A percentile compares a stretch with the other conserved stretches of the same genome.
Evolutionary conservation across 2,888 invertebrate genomes (phyloP).

Genomic region (Craniophora ligustri): DNA sequence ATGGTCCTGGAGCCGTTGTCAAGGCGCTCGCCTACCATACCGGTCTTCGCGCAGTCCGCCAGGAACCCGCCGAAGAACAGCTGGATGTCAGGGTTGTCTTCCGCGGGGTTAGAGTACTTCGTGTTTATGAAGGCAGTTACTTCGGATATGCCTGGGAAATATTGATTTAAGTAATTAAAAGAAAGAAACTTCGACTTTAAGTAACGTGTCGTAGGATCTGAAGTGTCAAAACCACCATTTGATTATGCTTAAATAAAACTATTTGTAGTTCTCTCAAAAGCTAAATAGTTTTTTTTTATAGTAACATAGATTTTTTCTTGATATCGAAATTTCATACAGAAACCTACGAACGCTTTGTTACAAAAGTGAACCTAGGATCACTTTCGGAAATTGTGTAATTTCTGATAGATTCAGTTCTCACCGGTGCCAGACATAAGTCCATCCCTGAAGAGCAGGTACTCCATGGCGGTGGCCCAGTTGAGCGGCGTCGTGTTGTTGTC

Average conservation of each 20-base stretch:
- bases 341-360: no score
- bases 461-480: constrained; percentile 98
- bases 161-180: not conserved
- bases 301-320: no score
- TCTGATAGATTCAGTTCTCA: no score
- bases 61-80: constrained; percentile 96
- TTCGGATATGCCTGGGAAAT: constrained; percentile 91
- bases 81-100: constrained; percentile 95
- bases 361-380: not conserved
- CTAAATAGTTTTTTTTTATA: no score
- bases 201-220: no score
- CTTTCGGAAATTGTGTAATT: not conserved
- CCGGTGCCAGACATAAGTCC: constrained; percentile 97
- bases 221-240: no score
- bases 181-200: not conserved
- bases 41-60: constrained; percentile 95
- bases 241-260: no score
- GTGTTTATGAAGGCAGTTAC: constrained; percentile 95
- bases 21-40: constrained; percentile 94
- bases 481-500: constrained; percentile 95
- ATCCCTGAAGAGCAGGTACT: constrained; percentile 95
- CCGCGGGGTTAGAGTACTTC: constrained; percentile 92
- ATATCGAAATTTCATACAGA: no score
- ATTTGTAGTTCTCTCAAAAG: no score
- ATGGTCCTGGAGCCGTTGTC: constrained; percentile 91